These are phyloP conservation scores for Ramphastos sulfuratus DNA, from an alignment of 2,113 vertebrate genomes.

Conservation along the genomic window DNA sequence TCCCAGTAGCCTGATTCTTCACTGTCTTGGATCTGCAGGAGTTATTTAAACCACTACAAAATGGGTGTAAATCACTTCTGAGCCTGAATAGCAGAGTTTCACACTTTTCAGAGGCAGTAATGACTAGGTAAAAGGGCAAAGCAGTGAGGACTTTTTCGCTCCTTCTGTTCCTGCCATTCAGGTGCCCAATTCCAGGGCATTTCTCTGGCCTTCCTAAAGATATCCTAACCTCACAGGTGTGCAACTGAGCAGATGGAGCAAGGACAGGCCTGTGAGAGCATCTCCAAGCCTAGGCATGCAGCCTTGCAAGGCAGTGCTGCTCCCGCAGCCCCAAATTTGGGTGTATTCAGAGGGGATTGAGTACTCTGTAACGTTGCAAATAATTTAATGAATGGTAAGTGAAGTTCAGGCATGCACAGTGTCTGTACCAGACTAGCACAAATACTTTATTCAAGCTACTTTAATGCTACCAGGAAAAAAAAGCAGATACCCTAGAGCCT, in stretches of 20 bases:
- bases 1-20: slow-evolving; percentile 21
- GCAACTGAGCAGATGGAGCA: rapidly evolving
- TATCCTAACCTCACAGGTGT: not conserved
- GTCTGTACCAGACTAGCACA: not conserved
- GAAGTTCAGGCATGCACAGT: not conserved
- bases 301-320: not conserved
- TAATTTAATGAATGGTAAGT: not conserved
- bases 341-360: not conserved
- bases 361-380: rapidly evolving
- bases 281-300: rapidly evolving
- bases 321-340: too few species aligned
- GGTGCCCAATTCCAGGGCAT: not conserved
- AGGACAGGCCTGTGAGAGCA: not conserved
- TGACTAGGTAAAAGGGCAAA: slow-evolving; percentile 12
- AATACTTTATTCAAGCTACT: not conserved
- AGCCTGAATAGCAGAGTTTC: slow-evolving; percentile 27
- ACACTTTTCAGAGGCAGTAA: slow-evolving; percentile 18
- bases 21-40: not conserved
- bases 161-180: not conserved
- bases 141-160: rapidly evolving
- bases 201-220: not conserved
- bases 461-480: not conserved
- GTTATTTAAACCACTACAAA: slow-evolving; percentile 32
- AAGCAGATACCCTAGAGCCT: not conserved
- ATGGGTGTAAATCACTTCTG: slow-evolving; percentile 13